phyloP scores from a whole-genome alignment of 2,113 vertebrate species.

The Sebastes fasciatus region DNA sequence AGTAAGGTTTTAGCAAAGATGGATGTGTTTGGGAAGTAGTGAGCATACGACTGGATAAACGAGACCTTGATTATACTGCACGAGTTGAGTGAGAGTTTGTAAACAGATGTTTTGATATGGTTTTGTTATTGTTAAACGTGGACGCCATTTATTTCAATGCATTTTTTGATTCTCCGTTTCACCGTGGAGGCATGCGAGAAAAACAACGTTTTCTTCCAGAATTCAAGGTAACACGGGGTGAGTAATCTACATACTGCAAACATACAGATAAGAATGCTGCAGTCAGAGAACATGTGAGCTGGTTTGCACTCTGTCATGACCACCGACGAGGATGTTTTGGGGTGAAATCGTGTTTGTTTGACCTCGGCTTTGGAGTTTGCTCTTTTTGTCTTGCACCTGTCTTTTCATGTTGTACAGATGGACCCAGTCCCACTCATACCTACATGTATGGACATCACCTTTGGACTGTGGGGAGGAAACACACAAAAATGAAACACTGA shows the following conservation, averaged over 20 bases:
- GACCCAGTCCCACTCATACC: neutral
- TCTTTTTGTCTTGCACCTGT: neutral
- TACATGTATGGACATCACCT: neutral
- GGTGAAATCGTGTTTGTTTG: constrained; percentile 24
- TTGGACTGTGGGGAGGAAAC: neutral
- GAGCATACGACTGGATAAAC: neutral
- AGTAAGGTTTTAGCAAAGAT: neutral
- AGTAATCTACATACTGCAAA: neutral
- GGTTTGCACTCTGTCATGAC: neutral
- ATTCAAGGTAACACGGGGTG: neutral
- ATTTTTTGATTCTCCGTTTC: too few species aligned
- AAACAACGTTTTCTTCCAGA: neutral
- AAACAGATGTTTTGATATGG: too few species aligned
- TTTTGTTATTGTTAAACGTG: too few species aligned
- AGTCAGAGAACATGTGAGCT: neutral
- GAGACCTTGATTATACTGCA: neutral
- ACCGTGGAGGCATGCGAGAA: too few species aligned
- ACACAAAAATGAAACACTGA: neutral
- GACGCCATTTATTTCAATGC: too few species aligned
- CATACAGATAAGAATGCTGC: neutral
- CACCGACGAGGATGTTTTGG: neutral
- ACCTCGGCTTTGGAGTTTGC: constrained; percentile 29
- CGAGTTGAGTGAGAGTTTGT: too few species aligned
- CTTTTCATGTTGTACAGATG: neutral
- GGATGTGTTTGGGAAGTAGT: neutral